These are phyloP conservation scores for Crotalus viridis DNA, from an alignment of 2,113 vertebrate genomes.

Conservation along the genomic window DNA sequence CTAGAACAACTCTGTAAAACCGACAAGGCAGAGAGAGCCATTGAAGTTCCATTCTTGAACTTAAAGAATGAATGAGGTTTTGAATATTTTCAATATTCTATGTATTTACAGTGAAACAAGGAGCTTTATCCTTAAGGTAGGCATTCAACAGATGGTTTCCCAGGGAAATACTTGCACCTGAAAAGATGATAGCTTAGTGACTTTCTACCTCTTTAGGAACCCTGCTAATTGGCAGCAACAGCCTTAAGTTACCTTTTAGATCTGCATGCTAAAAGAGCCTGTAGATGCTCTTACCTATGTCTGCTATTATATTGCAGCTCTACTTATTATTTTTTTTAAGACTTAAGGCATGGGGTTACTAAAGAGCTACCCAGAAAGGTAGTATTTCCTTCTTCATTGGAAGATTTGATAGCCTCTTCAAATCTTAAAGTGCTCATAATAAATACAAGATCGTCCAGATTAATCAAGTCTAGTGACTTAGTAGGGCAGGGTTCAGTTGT, in stretches of 20 bases:
- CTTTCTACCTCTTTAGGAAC: background rate
- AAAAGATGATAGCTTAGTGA: background rate
- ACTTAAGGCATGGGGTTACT: background rate
- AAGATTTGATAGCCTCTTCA: background rate
- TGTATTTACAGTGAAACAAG: background rate
- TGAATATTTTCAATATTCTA: background rate
- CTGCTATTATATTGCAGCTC: background rate
- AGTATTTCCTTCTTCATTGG: background rate
- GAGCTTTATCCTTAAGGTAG: background rate
- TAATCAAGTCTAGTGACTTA: background rate
- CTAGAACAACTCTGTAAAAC: background rate
- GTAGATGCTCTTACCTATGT: background rate
- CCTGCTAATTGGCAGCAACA: background rate
- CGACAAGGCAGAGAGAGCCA: background rate
- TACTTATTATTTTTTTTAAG: background rate
- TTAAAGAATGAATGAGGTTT: background rate
- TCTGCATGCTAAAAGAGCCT: background rate
- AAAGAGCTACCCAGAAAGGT: background rate
- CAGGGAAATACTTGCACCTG: background rate
- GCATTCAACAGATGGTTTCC: background rate
- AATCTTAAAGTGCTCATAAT: background rate
- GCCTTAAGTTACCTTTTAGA: background rate
- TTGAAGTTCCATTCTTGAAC: background rate
- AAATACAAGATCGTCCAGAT: background rate
- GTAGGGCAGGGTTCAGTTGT: background rate